Evolutionary conservation across 2,888 invertebrate genomes (phyloP).

Genomic region (Ametastegia equiseti): DNA sequence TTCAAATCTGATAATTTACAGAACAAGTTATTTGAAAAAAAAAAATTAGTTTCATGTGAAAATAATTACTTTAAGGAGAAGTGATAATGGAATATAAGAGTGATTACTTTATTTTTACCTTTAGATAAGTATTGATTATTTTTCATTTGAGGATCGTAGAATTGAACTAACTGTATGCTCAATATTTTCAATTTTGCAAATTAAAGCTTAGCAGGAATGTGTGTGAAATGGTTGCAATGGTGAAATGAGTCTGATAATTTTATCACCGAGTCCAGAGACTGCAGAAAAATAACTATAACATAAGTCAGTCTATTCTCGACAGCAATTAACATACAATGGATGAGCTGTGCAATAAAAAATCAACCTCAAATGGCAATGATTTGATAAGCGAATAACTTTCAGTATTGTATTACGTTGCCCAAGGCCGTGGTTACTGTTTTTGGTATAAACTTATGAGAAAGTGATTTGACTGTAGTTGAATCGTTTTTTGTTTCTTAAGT

Average conservation of each 20-base stretch:
- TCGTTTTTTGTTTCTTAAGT: neutral
- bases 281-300: conserved; percentile 14
- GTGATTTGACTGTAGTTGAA: neutral
- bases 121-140: neutral
- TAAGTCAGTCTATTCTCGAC: neutral
- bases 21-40: neutral
- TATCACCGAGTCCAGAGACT: neutral
- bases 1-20: too few species aligned
- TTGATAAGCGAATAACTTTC: neutral
- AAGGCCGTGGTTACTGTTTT: conserved; percentile 12
- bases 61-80: neutral
- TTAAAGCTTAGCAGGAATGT: neutral
- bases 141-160: neutral
- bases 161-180: neutral
- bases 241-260: conserved; percentile 6
- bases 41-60: neutral
- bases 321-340: neutral
- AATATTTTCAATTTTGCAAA: neutral
- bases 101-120: neutral
- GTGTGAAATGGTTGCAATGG: neutral
- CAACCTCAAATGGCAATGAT: neutral
- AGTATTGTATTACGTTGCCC: neutral
- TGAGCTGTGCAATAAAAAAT: neutral
- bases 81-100: neutral
- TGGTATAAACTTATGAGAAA: neutral